Evolutionary conservation across 1,140 invertebrate genomes (phyloP).

Genomic region (Drosophila tsacasi): DNA sequence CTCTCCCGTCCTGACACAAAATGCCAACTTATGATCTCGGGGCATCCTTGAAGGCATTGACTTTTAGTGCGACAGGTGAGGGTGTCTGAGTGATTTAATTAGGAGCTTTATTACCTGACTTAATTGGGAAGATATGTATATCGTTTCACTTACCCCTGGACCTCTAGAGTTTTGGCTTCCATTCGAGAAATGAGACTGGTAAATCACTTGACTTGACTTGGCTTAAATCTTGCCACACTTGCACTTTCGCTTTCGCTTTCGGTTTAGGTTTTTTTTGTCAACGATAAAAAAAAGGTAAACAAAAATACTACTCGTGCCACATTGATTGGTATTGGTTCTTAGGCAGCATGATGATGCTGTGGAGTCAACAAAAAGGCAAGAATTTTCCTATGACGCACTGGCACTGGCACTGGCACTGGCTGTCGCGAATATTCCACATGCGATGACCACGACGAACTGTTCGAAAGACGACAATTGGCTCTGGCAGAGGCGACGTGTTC

Average conservation of each 20-base stretch:
- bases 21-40: neutral
- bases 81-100: conserved; percentile 3
- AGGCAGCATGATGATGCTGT: neutral
- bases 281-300: conserved; percentile 11
- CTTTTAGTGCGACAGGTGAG: conserved; percentile 6
- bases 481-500: conserved; percentile 10
- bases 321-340: conserved; percentile 15
- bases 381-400: conserved; percentile 5
- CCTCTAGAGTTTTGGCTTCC: neutral
- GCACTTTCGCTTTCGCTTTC: neutral
- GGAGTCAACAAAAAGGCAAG: neutral
- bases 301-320: conserved; percentile 17
- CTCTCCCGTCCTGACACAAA: neutral
- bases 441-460: conserved; percentile 9
- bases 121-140: neutral
- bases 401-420: neutral
- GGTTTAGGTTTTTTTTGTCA: neutral
- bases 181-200: neutral
- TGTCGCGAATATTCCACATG: conserved; percentile 8
- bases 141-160: conserved; percentile 1
- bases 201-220: conserved; percentile 9
- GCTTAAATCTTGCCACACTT: conserved; percentile 7
- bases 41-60: neutral
- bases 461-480: conserved; percentile 18
- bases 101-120: neutral